Conservation (phyloP, 2,113 vertebrate genomes). For the Cavia aperea region DNA sequence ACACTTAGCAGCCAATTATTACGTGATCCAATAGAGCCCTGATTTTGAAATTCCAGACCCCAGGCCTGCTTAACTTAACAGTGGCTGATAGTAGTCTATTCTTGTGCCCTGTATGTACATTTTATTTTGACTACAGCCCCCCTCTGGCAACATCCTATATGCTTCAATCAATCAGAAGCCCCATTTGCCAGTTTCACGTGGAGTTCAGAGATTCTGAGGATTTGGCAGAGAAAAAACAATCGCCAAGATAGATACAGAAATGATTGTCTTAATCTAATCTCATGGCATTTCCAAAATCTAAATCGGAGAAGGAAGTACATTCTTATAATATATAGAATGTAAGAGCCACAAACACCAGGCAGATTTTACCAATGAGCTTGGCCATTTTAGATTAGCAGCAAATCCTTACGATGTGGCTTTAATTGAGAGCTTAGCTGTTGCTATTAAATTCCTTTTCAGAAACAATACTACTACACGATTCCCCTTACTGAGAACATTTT, state of each 20-base stretch:
- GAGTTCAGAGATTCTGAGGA: slow-evolving; percentile 35
- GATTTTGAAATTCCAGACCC: slow-evolving; percentile 58
- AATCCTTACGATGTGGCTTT: slow-evolving; percentile 75
- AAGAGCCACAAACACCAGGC: neutral
- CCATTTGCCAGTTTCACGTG: slow-evolving; percentile 19
- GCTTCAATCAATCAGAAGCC: slow-evolving; percentile 42
- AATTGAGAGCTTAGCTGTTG: slow-evolving; percentile 71
- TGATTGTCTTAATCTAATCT: slow-evolving; percentile 64
- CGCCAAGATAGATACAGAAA: slow-evolving; percentile 59
- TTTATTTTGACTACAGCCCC: slow-evolving; percentile 46
- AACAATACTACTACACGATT: slow-evolving; percentile 52
- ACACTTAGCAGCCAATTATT: slow-evolving; percentile 28
- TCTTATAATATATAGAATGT: neutral
- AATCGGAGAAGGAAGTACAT: neutral
- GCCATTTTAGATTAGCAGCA: slow-evolving; percentile 63
- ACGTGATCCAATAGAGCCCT: slow-evolving; percentile 1
- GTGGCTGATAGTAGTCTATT: neutral
- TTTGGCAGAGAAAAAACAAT: slow-evolving; percentile 63
- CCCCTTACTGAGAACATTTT: slow-evolving; percentile 52
- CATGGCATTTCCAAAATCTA: slow-evolving; percentile 51
- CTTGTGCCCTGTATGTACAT: slow-evolving; percentile 10
- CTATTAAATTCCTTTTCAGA: slow-evolving; percentile 70
- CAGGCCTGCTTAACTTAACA: slow-evolving; percentile 40
- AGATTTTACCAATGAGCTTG: slow-evolving; percentile 60
- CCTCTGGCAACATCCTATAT: slow-evolving; percentile 54